Evolutionary conservation across 2,888 invertebrate species (phyloP).

Genomic region (Cheilosia pagana): DNA sequence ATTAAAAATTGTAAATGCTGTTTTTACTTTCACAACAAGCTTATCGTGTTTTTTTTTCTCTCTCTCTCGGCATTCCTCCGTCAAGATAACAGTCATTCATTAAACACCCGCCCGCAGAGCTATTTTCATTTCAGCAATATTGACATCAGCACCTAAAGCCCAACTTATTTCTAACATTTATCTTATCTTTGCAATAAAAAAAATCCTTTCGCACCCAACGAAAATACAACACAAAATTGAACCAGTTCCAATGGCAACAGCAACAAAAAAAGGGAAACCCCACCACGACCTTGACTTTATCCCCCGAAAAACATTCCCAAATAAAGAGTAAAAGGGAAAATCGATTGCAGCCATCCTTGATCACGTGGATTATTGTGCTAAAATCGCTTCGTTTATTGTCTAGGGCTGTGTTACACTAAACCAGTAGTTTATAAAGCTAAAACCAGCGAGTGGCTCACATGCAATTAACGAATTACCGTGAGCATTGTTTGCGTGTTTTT

Average conservation of each 20-base stretch:
- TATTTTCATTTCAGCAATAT: too few species aligned
- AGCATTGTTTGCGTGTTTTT: slow-evolving; percentile 29
- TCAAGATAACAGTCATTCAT: too few species aligned
- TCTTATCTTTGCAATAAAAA: not conserved
- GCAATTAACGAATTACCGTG: slow-evolving; percentile 37
- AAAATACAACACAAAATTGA: not conserved
- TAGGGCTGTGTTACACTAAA: slow-evolving; percentile 19
- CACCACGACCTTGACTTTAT: slow-evolving; percentile 40
- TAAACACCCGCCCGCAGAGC: too few species aligned
- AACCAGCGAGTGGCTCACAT: slow-evolving; percentile 19
- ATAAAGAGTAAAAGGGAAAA: not conserved
- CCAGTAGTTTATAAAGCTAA: not conserved
- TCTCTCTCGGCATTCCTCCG: too few species aligned
- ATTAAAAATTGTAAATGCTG: too few species aligned
- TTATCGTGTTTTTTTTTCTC: too few species aligned
- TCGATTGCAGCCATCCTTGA: slow-evolving; percentile 53
- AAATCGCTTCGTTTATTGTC: slow-evolving; percentile 34
- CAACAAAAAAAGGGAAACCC: not conserved
- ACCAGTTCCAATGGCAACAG: not conserved
- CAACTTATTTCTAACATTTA: too few species aligned
- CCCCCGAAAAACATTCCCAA: not conserved
- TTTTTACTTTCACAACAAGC: too few species aligned
- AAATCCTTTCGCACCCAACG: not conserved
- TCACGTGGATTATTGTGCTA: slow-evolving; percentile 35
- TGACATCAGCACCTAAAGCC: too few species aligned